Percentiles rank a stretch among this genome's conserved stretches.
phyloP scores from a whole-genome alignment of 2,888 invertebrate species.

The Agonopterix arenella region DNA sequence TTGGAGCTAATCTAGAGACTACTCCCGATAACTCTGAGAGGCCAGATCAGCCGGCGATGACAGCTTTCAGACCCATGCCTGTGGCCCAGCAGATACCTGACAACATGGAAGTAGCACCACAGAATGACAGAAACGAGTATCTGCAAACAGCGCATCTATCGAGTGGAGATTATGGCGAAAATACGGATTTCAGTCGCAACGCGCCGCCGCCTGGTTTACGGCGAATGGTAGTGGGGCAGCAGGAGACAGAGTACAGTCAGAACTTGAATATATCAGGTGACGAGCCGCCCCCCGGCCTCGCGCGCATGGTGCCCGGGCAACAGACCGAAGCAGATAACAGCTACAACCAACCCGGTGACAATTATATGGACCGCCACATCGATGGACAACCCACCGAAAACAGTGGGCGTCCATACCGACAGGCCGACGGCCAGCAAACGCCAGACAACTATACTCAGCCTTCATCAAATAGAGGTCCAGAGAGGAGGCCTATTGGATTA shows the following conservation, averaged over 20 bases:
- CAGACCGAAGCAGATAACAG: conserved; percentile 54
- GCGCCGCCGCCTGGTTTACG: conserved; percentile 80
- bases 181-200: conserved; percentile 57
- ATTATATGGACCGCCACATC: conserved; percentile 60
- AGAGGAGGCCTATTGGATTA: conserved; percentile 71
- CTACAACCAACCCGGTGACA: conserved; percentile 51
- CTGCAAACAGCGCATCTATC: conserved; percentile 86
- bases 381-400: conserved; percentile 60
- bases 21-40: conserved; percentile 83
- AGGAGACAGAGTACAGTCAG: conserved; percentile 71
- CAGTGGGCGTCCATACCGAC: conserved; percentile 50
- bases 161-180: conserved; percentile 67
- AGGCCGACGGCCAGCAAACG: conserved; percentile 62
- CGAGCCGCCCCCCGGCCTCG: conserved; percentile 72
- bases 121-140: conserved; percentile 85
- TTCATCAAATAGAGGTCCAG: conserved; percentile 31
- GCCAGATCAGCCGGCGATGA: conserved; percentile 67
- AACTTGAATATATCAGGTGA: conserved; percentile 48
- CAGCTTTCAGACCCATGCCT: conserved; percentile 34
- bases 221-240: conserved; percentile 81
- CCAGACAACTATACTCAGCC: conserved; percentile 48
- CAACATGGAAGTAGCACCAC: conserved; percentile 79
- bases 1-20: conserved; percentile 79
- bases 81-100: conserved; percentile 58
- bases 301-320: conserved; percentile 73